These are phyloP conservation scores for Schizopygopsis malacanthus DNA, from an alignment of 2,797 vertebrate genomes.

Conservation along the genomic window DNA sequence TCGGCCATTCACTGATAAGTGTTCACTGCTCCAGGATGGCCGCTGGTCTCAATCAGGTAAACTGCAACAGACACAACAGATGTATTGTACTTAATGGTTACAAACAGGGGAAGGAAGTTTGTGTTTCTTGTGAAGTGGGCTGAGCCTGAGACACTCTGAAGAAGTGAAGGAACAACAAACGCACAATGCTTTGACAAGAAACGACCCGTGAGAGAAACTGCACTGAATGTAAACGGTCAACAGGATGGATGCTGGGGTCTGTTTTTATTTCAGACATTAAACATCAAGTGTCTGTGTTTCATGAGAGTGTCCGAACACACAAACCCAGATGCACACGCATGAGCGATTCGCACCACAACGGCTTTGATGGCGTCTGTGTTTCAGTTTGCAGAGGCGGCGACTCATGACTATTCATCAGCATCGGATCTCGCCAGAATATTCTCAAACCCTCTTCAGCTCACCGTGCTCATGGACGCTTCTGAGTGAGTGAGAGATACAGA, in stretches of 20 bases:
- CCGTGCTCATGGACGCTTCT: background rate
- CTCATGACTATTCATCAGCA: constrained; percentile 78
- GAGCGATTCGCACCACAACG: constrained; percentile 15
- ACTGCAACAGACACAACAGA: background rate
- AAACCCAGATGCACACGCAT: background rate
- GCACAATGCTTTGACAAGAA: background rate
- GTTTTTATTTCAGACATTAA: background rate
- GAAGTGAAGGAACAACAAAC: background rate
- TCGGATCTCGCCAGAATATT: constrained; percentile 65
- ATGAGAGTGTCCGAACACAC: background rate
- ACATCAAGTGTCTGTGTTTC: background rate
- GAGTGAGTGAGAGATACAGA: background rate
- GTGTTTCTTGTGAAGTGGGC: background rate
- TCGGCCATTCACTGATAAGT: background rate
- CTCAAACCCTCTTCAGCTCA: constrained; percentile 24
- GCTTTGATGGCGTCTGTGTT: constrained; percentile 18
- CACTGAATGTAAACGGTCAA: background rate
- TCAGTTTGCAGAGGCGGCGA: constrained; percentile 64
- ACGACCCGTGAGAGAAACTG: background rate
- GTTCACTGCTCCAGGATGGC: background rate
- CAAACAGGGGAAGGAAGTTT: background rate
- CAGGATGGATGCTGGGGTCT: background rate
- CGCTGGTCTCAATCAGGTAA: background rate
- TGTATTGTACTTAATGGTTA: background rate
- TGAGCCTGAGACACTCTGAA: background rate